phyloP scores from a whole-genome alignment of 2,797 vertebrate genomes.

The Falco biarmicus region DNA sequence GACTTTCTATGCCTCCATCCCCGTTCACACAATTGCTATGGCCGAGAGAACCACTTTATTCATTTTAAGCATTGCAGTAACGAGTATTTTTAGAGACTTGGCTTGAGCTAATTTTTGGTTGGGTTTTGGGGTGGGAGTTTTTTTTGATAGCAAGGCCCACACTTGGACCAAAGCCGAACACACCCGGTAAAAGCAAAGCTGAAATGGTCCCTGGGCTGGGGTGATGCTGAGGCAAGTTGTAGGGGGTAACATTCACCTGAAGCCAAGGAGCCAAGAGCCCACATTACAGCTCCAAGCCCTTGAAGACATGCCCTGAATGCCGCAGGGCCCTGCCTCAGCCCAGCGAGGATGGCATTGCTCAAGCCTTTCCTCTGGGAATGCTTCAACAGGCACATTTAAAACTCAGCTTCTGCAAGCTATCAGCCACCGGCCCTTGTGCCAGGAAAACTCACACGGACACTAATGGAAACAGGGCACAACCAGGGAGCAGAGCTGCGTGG shows the following conservation, averaged over 20 bases:
- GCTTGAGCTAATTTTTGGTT: not conserved
- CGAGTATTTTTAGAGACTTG: not conserved
- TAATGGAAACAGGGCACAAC: not conserved
- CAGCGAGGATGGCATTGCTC: not conserved
- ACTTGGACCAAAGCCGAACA: not conserved
- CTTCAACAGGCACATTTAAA: slow-evolving; percentile 9
- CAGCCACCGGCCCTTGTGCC: not conserved
- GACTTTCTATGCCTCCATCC: not conserved
- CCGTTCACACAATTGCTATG: not conserved
- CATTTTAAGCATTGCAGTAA: not conserved
- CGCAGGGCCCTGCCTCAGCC: not conserved
- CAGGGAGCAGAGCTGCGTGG: not conserved
- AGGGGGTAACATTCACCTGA: not conserved
- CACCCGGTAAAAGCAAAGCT: not conserved
- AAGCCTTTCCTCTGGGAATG: not conserved
- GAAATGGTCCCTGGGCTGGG: not conserved
- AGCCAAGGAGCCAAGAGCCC: not conserved
- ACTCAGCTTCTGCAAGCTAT: slow-evolving; percentile 33
- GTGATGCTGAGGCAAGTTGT: accelerated
- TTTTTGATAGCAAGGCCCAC: not conserved
- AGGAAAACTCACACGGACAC: not conserved
- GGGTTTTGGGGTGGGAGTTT: not conserved
- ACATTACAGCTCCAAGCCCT: not conserved
- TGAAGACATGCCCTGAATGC: accelerated
- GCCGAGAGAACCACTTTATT: not conserved